A percentile compares a stretch with the other conserved stretches of the same genome.
phyloP scores from a whole-genome alignment of 2,797 vertebrate species.

The Podarcis lilfordi region DNA sequence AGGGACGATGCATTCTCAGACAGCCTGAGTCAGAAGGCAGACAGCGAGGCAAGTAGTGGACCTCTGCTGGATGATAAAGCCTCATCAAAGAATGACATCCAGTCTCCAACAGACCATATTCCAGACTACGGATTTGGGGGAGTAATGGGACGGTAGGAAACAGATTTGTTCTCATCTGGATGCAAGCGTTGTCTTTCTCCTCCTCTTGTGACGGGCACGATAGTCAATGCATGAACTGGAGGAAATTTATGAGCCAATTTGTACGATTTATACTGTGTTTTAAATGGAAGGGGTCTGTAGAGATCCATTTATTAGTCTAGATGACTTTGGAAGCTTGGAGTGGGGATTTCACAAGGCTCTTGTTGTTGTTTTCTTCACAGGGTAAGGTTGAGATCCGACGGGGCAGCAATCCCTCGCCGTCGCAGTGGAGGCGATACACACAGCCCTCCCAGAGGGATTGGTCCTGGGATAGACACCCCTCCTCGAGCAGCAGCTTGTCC shows the following conservation, averaged over 20 bases:
- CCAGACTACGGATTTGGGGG: slow-evolving; percentile 88
- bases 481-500: slow-evolving; percentile 90
- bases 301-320: neutral
- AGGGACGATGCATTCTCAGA: slow-evolving; percentile 95
- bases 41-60: slow-evolving; percentile 88
- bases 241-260: rapidly evolving
- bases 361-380: slow-evolving; percentile 70
- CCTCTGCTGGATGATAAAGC: slow-evolving; percentile 88
- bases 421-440: slow-evolving; percentile 86
- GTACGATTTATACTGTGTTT: neutral
- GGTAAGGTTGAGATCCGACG: slow-evolving; percentile 90
- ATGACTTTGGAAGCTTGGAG: neutral
- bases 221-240: neutral
- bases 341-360: neutral
- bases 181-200: rapidly evolving
- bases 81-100: slow-evolving; percentile 89
- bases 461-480: slow-evolving; percentile 84
- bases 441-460: slow-evolving; percentile 86
- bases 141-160: slow-evolving; percentile 87
- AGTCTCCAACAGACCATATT: slow-evolving; percentile 91
- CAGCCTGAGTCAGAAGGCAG: slow-evolving; percentile 89
- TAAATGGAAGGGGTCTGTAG: neutral
- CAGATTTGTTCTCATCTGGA: neutral
- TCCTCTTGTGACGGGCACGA: rapidly evolving
- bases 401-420: slow-evolving; percentile 87